A percentile compares a stretch with the other conserved stretches of the same genome.
These are phyloP conservation scores for Pipra filicauda DNA, from an alignment of 2,113 vertebrate genomes.

Conservation along the genomic window DNA sequence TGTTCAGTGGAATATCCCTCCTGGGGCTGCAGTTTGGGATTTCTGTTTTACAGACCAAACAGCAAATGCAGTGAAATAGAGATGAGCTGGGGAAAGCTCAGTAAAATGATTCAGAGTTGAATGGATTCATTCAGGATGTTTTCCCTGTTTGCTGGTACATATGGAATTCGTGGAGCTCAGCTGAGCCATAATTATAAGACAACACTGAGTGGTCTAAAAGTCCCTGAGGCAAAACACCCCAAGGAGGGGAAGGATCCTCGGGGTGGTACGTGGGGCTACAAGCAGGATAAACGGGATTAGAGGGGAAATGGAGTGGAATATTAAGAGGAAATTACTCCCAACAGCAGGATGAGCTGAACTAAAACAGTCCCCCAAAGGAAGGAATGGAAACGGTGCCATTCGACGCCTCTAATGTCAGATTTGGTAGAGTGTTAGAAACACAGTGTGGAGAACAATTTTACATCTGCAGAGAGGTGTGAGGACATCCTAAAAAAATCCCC, in stretches of 20 bases:
- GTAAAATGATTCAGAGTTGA: neutral
- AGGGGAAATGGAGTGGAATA: neutral
- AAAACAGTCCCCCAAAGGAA: neutral
- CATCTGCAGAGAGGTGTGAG: neutral
- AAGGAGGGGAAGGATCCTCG: neutral
- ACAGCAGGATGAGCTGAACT: neutral
- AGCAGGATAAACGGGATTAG: neutral
- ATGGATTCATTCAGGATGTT: neutral
- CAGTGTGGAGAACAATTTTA: neutral
- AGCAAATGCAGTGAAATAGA: neutral
- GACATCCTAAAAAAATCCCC: neutral
- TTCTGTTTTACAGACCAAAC: neutral
- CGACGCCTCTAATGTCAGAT: neutral
- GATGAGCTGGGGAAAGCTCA: neutral
- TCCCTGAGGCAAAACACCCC: neutral
- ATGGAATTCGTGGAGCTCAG: neutral
- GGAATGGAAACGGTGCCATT: neutral
- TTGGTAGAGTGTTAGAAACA: neutral
- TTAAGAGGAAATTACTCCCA: neutral
- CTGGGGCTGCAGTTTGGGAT: neutral
- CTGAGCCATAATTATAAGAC: neutral
- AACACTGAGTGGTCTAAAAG: neutral
- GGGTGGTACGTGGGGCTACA: neutral
- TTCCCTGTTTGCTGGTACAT: neutral
- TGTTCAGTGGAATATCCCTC: neutral